Evolutionary conservation across 2,797 vertebrate species (phyloP).

Genomic region (Pygocentrus nattereri): DNA sequence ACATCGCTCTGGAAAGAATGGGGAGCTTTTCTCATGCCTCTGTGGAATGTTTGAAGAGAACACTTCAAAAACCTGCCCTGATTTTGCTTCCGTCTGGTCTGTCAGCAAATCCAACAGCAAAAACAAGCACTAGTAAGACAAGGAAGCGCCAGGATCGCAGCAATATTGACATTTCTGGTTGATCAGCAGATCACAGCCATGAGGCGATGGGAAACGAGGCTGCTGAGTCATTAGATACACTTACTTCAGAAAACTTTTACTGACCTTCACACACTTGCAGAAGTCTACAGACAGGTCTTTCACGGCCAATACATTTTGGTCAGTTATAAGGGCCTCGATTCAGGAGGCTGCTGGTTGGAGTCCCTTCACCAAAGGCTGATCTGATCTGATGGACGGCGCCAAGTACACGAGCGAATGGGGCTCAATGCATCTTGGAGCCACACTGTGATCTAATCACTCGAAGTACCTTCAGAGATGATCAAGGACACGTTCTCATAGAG

Average conservation of each 20-base stretch:
- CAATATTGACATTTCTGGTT: slow-evolving; percentile 41
- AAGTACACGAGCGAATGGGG: too few species aligned
- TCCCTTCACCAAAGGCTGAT: too few species aligned
- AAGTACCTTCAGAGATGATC: too few species aligned
- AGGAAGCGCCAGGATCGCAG: slow-evolving; percentile 13
- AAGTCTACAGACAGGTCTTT: background rate
- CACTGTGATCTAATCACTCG: too few species aligned
- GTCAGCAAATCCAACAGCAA: slow-evolving; percentile 39
- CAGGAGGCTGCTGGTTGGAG: background rate
- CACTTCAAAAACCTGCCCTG: slow-evolving; percentile 22
- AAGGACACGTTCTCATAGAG: too few species aligned
- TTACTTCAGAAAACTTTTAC: background rate
- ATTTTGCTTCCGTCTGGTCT: background rate
- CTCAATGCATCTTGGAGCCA: too few species aligned
- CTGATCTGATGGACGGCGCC: too few species aligned
- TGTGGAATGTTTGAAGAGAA: slow-evolving; percentile 13
- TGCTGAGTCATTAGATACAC: background rate
- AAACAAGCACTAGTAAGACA: slow-evolving; percentile 20
- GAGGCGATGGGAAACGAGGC: background rate
- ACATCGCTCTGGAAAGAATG: slow-evolving; percentile 27
- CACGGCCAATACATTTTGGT: too few species aligned
- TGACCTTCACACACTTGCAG: background rate
- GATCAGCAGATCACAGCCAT: background rate
- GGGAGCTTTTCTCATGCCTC: background rate
- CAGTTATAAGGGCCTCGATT: background rate